These are phyloP conservation scores for Falco peregrinus DNA, from an alignment of 2,797 vertebrate genomes.

Conservation along the genomic window DNA sequence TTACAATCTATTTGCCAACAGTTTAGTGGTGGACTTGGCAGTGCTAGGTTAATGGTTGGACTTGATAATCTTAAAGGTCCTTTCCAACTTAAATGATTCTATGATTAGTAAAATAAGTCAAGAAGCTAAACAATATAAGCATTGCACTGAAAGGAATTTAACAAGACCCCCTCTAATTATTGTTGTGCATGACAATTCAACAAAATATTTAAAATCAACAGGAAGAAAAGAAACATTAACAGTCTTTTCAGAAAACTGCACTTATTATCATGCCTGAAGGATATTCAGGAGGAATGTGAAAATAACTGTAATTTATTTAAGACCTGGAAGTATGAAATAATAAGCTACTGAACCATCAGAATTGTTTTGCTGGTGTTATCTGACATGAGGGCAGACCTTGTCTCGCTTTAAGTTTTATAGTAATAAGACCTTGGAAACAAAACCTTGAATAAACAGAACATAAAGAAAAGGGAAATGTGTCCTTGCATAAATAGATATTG, in stretches of 20 bases:
- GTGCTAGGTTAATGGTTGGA: no score
- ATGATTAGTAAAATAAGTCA: slow-evolving; percentile 67
- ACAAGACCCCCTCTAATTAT: slow-evolving; percentile 68
- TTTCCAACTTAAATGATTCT: no score
- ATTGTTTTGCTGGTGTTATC: slow-evolving; percentile 81
- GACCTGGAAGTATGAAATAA: slow-evolving; percentile 79
- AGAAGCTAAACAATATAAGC: slow-evolving; percentile 61
- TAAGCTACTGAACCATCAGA: slow-evolving; percentile 76
- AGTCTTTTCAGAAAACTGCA: slow-evolving; percentile 63
- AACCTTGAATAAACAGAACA: slow-evolving; percentile 82
- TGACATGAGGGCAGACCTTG: slow-evolving; percentile 79
- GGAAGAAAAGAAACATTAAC: slow-evolving; percentile 69
- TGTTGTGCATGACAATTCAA: slow-evolving; percentile 65
- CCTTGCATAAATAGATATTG: slow-evolving; percentile 83
- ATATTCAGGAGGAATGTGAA: slow-evolving; percentile 75
- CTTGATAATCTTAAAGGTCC: no score
- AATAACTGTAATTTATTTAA: slow-evolving; percentile 79
- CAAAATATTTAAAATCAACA: slow-evolving; percentile 67
- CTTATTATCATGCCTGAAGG: slow-evolving; percentile 72
- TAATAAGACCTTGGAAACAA: slow-evolving; percentile 83
- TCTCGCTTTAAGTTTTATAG: slow-evolving; percentile 80
- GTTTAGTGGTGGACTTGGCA: neutral
- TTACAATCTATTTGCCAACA: slow-evolving; percentile 67
- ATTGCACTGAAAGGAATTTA: slow-evolving; percentile 61
- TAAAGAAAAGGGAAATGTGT: slow-evolving; percentile 81